Percentiles rank a stretch among this genome's conserved stretches.
phyloP scores from a whole-genome alignment of 2,888 invertebrate species.

The Trichacis sp. region DNA sequence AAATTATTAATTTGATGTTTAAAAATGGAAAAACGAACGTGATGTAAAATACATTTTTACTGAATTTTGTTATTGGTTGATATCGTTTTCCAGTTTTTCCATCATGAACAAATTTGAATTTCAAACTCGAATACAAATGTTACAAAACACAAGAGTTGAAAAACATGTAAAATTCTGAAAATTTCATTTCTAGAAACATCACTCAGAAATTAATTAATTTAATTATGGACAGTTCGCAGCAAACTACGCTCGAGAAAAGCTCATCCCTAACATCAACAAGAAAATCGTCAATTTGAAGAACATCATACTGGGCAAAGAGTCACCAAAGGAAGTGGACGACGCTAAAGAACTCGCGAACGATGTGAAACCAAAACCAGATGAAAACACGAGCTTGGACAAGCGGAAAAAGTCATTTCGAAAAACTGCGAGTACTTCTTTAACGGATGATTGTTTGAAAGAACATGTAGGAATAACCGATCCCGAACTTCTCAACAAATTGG shows the following conservation, averaged over 20 bases:
- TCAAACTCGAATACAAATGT: too few species aligned
- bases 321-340: conserved; percentile 56
- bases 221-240: conserved; percentile 91
- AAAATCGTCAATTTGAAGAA: conserved; percentile 82
- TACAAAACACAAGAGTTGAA: too few species aligned
- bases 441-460: conserved; percentile 70
- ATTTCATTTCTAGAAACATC: too few species aligned
- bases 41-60: too few species aligned
- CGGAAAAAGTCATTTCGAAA: conserved; percentile 78
- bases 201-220: too few species aligned
- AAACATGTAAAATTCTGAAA: too few species aligned
- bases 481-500: conserved; percentile 76
- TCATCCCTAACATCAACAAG: conserved; percentile 83
- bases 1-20: too few species aligned
- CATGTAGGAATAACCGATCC: conserved; percentile 76
- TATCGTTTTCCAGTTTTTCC: too few species aligned
- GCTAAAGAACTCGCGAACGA: conserved; percentile 61
- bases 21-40: too few species aligned
- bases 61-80: too few species aligned
- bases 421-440: conserved; percentile 73
- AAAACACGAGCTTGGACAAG: conserved; percentile 64
- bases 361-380: conserved; percentile 66
- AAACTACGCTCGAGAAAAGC: conserved; percentile 89
- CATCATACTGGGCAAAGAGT: conserved; percentile 74
- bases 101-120: too few species aligned